Percentiles rank a stretch among this genome's conserved stretches.
phyloP scores from a whole-genome alignment of 2,888 invertebrate genomes.

The Liodrosophila aerea region DNA sequence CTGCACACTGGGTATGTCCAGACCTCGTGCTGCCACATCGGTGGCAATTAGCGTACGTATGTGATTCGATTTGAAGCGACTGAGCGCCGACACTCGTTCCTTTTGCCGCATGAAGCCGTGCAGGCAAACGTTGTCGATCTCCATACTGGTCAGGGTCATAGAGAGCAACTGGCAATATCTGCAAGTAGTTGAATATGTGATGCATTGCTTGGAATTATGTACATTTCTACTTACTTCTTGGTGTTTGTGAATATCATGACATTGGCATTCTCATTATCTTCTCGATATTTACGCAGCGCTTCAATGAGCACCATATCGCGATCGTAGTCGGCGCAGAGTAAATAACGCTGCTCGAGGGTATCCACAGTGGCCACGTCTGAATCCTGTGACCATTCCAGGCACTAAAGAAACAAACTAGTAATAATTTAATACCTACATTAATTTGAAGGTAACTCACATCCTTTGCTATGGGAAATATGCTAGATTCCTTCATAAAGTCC shows the following conservation, averaged over 20 bases:
- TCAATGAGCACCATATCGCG: slow-evolving; percentile 96
- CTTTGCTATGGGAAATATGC: slow-evolving; percentile 85
- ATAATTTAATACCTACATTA: neutral
- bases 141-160: slow-evolving; percentile 93
- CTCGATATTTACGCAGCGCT: slow-evolving; percentile 89
- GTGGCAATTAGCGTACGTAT: slow-evolving; percentile 96
- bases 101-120: slow-evolving; percentile 97
- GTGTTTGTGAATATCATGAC: slow-evolving; percentile 98
- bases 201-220: too few relatives aligned
- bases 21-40: slow-evolving; percentile 97
- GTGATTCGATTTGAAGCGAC: slow-evolving; percentile 94
- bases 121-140: slow-evolving; percentile 93
- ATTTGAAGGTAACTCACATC: slow-evolving; percentile 83
- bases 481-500: slow-evolving; percentile 88
- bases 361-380: slow-evolving; percentile 92
- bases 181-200: slow-evolving; percentile 48
- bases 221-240: slow-evolving; percentile 88
- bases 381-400: slow-evolving; percentile 87
- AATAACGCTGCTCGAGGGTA: slow-evolving; percentile 94
- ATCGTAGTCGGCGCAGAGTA: slow-evolving; percentile 94
- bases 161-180: slow-evolving; percentile 95
- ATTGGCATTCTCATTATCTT: slow-evolving; percentile 89
- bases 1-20: slow-evolving; percentile 98
- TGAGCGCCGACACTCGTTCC: slow-evolving; percentile 91
- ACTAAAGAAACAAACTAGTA: slow-evolving; percentile 60